Evolutionary conservation across 1,140 invertebrate genomes (phyloP).

Genomic region (Pseudachorutes palmiensis): DNA sequence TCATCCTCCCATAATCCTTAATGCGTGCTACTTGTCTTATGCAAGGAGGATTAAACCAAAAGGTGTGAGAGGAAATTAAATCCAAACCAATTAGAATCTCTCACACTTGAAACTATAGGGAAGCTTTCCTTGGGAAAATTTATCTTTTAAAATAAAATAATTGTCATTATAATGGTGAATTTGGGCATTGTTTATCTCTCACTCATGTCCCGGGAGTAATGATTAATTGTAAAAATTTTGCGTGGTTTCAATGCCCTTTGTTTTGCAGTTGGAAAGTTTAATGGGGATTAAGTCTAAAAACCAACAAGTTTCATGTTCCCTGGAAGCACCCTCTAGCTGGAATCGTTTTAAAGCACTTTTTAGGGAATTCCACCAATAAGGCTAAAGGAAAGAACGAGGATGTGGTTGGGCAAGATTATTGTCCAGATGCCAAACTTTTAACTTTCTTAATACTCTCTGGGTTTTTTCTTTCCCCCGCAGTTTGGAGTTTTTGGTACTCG

Average conservation of each 20-base stretch:
- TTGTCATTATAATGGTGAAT: background rate
- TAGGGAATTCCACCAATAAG: too few species aligned
- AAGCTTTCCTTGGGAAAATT: background rate
- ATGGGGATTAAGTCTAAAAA: background rate
- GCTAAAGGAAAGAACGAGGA: background rate
- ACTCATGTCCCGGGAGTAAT: background rate
- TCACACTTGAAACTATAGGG: background rate
- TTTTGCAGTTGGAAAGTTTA: background rate
- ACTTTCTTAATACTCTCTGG: conserved; percentile 5
- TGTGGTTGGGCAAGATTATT: background rate
- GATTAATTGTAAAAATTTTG: background rate
- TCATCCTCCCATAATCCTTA: background rate
- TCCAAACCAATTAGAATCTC: too few species aligned
- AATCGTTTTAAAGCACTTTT: too few species aligned
- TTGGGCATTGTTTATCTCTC: too few species aligned
- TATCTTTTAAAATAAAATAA: background rate
- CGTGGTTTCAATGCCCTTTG: too few species aligned
- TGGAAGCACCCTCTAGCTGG: too few species aligned
- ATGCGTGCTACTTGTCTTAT: background rate
- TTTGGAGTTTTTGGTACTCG: background rate
- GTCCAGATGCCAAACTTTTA: conserved; percentile 13
- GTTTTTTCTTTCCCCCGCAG: background rate
- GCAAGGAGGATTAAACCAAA: background rate
- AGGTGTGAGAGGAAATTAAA: too few species aligned
- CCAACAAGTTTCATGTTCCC: background rate